Percentiles rank a stretch among this genome's conserved stretches.
Evolutionary conservation across 2,888 invertebrate species (phyloP).

Genomic region (Macrosoma leucophasiata): DNA sequence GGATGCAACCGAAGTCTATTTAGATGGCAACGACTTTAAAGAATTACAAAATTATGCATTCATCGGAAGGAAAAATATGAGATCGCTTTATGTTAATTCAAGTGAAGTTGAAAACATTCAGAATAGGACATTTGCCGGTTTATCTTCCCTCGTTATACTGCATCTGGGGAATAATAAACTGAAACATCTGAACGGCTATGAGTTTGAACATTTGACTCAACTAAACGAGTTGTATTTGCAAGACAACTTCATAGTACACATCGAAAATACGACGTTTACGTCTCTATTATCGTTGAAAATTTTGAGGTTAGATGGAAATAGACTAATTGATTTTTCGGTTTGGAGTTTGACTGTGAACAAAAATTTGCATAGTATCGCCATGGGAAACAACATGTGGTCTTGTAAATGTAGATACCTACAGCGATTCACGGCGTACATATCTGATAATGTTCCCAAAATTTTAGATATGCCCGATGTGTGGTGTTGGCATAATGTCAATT

Average conservation of each 20-base stretch:
- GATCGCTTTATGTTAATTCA: slow-evolving; percentile 88
- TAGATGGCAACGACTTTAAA: slow-evolving; percentile 92
- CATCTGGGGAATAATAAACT: slow-evolving; percentile 92
- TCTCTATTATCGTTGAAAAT: slow-evolving; percentile 85
- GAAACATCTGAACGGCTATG: slow-evolving; percentile 84
- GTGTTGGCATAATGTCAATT: slow-evolving; percentile 83
- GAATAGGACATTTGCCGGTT: slow-evolving; percentile 91
- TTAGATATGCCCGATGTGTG: slow-evolving; percentile 84
- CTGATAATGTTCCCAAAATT: slow-evolving; percentile 85
- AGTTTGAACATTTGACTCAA: slow-evolving; percentile 88
- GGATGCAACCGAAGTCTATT: slow-evolving; percentile 94
- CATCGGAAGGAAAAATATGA: slow-evolving; percentile 92
- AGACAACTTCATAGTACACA: slow-evolving; percentile 85
- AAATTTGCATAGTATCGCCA: slow-evolving; percentile 80
- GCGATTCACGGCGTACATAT: slow-evolving; percentile 86
- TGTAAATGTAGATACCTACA: slow-evolving; percentile 93
- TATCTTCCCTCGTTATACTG: slow-evolving; percentile 85
- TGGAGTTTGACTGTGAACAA: slow-evolving; percentile 81
- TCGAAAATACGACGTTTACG: slow-evolving; percentile 86
- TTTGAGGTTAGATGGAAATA: slow-evolving; percentile 89
- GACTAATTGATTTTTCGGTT: slow-evolving; percentile 84
- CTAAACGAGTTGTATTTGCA: slow-evolving; percentile 90
- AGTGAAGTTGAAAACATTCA: slow-evolving; percentile 89
- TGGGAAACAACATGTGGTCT: slow-evolving; percentile 93
- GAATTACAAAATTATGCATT: slow-evolving; percentile 92